A percentile compares a stretch with the other conserved stretches of the same genome.
phyloP scores from a whole-genome alignment of 2,113 vertebrate genomes.

The Atractosteus spatula region DNA sequence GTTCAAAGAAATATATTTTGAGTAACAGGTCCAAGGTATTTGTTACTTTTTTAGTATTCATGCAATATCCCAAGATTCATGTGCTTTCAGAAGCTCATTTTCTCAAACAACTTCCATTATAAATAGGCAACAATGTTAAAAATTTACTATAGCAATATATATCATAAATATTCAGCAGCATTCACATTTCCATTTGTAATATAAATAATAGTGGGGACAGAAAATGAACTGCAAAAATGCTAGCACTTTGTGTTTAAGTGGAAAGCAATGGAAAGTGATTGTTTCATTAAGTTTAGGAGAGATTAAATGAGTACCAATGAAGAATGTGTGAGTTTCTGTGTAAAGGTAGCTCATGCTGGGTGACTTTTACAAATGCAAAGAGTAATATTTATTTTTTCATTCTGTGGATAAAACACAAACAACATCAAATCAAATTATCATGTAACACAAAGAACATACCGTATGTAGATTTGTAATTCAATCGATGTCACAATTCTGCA shows the following conservation, averaged over 20 bases:
- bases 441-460: no score
- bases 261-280: not conserved
- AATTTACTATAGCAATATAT: slow-evolving; percentile 27
- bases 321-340: no score
- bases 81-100: slow-evolving; percentile 36
- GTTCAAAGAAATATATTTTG: slow-evolving; percentile 25
- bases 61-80: slow-evolving; percentile 23
- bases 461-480: no score
- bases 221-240: no score
- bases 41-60: slow-evolving; percentile 24
- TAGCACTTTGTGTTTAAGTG: not conserved
- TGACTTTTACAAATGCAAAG: no score
- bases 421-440: no score
- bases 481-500: no score
- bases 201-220: no score
- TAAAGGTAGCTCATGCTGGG: no score
- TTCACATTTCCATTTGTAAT: not conserved
- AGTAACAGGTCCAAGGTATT: slow-evolving; percentile 33
- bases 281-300: not conserved
- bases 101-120: slow-evolving; percentile 21
- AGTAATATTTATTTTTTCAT: no score
- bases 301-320: not conserved
- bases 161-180: slow-evolving; percentile 38
- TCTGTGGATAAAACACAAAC: no score
- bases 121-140: slow-evolving; percentile 40